phyloP scores from a whole-genome alignment of 2,888 invertebrate genomes.

The Luffia ferchaultella region DNA sequence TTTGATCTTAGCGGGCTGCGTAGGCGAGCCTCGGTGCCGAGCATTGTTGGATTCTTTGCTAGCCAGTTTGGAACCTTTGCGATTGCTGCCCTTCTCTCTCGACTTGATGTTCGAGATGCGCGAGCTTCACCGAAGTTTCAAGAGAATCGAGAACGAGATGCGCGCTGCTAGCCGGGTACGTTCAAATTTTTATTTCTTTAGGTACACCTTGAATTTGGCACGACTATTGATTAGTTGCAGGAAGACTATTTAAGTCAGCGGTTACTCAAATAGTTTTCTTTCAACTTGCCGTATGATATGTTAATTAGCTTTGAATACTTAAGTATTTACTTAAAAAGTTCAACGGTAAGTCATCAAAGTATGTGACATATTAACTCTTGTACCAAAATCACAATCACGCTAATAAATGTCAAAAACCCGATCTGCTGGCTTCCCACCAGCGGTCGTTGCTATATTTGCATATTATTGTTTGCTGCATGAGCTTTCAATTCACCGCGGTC shows the following conservation, averaged over 20 bases:
- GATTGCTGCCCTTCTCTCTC: slow-evolving; percentile 81
- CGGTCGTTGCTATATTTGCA: slow-evolving; percentile 60
- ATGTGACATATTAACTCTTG: no score
- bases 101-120: slow-evolving; percentile 83
- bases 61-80: slow-evolving; percentile 79
- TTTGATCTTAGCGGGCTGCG: slow-evolving; percentile 72
- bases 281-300: no score
- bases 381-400: no score
- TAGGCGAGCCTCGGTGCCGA: slow-evolving; percentile 63
- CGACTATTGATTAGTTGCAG: no score
- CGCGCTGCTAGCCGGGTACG: slow-evolving; percentile 59
- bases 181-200: neutral
- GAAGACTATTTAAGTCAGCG: no score
- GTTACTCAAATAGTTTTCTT: no score
- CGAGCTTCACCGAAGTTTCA: slow-evolving; percentile 78
- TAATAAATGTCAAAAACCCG: neutral
- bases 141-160: slow-evolving; percentile 69
- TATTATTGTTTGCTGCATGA: slow-evolving; percentile 62
- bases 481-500: slow-evolving; percentile 46
- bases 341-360: no score
- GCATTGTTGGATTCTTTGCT: slow-evolving; percentile 77
- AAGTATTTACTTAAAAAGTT: no score
- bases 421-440: slow-evolving; percentile 25
- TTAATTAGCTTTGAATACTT: no score
- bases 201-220: no score